Evolutionary conservation across 2,797 vertebrate genomes (phyloP), one percentile per base, ranked within the genome.

Genomic region (Eleutherodactylus coqui): DNA sequence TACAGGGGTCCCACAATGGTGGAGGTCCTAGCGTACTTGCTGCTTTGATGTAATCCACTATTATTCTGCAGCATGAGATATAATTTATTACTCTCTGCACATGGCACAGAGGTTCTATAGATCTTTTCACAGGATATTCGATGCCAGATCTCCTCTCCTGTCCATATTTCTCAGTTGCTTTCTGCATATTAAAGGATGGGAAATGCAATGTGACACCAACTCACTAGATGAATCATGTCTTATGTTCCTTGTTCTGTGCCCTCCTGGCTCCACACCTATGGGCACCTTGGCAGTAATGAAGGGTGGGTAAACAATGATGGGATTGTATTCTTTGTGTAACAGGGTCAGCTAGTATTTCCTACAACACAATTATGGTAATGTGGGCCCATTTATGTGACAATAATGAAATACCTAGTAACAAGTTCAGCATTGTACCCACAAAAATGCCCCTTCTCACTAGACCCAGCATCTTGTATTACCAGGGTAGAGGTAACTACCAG

Each of bases 261-360:
- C 84, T 58, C 62, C 64, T 85, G 49, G 64, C 75, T 32, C n/a
- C 16, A 3, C 73, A 36, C 55, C 41, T 36, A 11, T 16, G 4
- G 13, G 29, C 72, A 51, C 45, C 78, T 75, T 81, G 72, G 85
- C 79, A 77, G 34, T 3, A 2, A 49, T 36, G 10, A 11, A 3
- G 17, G 58, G 9, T 9, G 21, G 45, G 16, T 21, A 62, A 2
- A 76, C 79, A 76, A 72, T 7, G 60, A 7, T 2, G 72, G 27
- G 45, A 55, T 82, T 82, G 78, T 86, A 32, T 10, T 19, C 38
- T 11, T 13, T 73, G 43, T 58, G 21, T 43, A 16, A 43, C 55
- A 45, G 47, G n/a, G 51, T 51, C 73, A 70, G 67, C 60, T 86
- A 38, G 53, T 75, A 32, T 82, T 82, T 75, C 79, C 34, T 58